phyloP scores from a whole-genome alignment of 2,113 vertebrate genomes.

The Anarrhichthys ocellatus region DNA sequence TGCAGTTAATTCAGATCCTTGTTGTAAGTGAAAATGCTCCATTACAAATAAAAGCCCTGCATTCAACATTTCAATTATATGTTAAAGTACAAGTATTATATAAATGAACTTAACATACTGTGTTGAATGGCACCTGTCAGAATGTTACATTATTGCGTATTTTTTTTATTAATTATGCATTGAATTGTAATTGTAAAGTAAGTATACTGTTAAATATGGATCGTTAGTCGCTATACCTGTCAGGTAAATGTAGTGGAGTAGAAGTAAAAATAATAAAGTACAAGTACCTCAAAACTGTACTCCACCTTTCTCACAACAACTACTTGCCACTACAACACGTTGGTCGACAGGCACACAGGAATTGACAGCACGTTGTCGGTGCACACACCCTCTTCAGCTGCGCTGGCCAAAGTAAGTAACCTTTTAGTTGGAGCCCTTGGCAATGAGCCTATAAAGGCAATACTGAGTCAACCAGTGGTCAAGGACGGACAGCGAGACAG shows the following conservation, averaged over 20 bases:
- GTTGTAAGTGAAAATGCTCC: background rate
- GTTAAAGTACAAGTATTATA: background rate
- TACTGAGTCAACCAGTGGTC: slow-evolving; percentile 62
- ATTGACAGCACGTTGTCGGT: slow-evolving; percentile 3
- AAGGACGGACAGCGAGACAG: slow-evolving; percentile 41
- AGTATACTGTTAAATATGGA: background rate
- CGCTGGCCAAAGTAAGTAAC: slow-evolving; percentile 48
- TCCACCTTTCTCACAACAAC: background rate
- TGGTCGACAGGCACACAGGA: background rate
- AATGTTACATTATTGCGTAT: background rate
- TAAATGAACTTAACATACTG: background rate
- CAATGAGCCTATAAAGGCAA: slow-evolving; percentile 55
- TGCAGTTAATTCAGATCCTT: background rate
- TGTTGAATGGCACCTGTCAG: background rate
- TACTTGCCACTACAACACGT: background rate
- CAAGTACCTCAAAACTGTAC: background rate
- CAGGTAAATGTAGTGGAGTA: background rate
- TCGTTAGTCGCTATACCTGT: background rate
- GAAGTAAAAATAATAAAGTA: background rate
- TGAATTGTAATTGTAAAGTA: background rate
- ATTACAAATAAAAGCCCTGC: background rate
- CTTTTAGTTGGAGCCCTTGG: slow-evolving; percentile 54
- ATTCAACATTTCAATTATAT: too few relatives aligned
- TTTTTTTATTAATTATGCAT: background rate
- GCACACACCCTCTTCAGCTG: slow-evolving; percentile 39